Conservation (phyloP, 2,113 vertebrate species). For the Vidua macroura region DNA sequence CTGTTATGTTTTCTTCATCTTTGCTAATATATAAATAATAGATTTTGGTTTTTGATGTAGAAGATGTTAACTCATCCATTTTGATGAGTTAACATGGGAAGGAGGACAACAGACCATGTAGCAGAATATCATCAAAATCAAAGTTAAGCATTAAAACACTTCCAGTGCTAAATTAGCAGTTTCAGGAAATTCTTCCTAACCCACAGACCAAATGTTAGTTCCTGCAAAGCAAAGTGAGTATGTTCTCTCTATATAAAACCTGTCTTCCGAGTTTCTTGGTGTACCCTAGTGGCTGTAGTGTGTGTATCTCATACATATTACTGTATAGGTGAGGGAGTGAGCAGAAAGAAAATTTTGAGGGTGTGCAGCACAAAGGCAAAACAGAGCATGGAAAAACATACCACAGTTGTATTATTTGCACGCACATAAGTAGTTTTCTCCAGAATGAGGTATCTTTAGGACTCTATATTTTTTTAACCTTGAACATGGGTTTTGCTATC, state of each 20-base stretch:
- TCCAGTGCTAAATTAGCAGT: background rate
- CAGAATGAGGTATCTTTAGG: background rate
- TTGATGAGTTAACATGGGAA: too few species aligned
- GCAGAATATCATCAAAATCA: background rate
- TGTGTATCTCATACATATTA: background rate
- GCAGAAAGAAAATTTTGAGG: background rate
- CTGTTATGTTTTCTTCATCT: background rate
- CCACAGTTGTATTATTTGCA: background rate
- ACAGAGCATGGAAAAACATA: background rate
- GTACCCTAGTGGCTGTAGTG: too few species aligned
- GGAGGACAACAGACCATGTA: background rate
- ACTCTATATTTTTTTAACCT: background rate
- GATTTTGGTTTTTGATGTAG: background rate
- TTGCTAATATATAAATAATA: background rate
- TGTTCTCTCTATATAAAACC: background rate
- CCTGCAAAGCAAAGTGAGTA: background rate
- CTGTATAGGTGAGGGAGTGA: background rate
- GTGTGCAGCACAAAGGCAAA: background rate
- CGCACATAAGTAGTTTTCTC: background rate
- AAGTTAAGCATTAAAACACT: background rate
- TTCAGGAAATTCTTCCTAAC: background rate
- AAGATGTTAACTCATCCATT: background rate
- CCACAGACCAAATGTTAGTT: background rate
- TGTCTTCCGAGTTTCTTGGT: background rate
- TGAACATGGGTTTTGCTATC: background rate